Percentiles rank a stretch among this genome's conserved stretches.
These are phyloP conservation scores for Matsumyia berberina DNA, from an alignment of 2,888 invertebrate species.

Conservation along the genomic window DNA sequence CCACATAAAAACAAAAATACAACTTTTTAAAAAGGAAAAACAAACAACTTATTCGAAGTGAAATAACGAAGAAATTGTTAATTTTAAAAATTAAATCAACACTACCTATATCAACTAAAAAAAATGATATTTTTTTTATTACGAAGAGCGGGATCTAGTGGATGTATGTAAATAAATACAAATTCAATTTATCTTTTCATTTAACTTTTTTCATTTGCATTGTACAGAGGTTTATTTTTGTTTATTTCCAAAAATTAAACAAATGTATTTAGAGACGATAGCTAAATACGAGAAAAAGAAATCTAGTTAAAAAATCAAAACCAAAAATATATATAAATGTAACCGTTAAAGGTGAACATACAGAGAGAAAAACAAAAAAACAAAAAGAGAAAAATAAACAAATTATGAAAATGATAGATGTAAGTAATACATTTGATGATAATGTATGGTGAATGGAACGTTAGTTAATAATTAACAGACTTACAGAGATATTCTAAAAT, in stretches of 20 bases:
- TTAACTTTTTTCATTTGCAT: constrained; percentile 33
- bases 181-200: constrained; percentile 14
- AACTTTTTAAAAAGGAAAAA: constrained; percentile 43
- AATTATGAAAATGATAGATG: constrained; percentile 61
- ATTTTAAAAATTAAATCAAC: constrained; percentile 60
- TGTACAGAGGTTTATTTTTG: constrained; percentile 66
- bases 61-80: constrained; percentile 58
- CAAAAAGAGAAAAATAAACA: constrained; percentile 33
- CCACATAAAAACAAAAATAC: constrained; percentile 39
- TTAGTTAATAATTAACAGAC: constrained; percentile 77
- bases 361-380: constrained; percentile 48
- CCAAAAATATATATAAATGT: constrained; percentile 61
- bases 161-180: constrained; percentile 60
- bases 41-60: constrained; percentile 47
- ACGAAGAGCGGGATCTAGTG: constrained; percentile 41
- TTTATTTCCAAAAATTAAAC: constrained; percentile 41
- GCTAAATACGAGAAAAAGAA: constrained; percentile 56
- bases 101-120: constrained; percentile 68
- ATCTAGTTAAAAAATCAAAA: constrained; percentile 41
- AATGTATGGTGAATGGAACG: constrained; percentile 70
- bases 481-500: constrained; percentile 78
- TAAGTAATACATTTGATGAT: constrained; percentile 68
- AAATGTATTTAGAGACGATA: constrained; percentile 62
- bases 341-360: constrained; percentile 73
- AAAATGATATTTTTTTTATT: constrained; percentile 62